Evolutionary conservation across 2,888 invertebrate species (phyloP).

Genomic region (Linhomoeus sp.): DNA sequence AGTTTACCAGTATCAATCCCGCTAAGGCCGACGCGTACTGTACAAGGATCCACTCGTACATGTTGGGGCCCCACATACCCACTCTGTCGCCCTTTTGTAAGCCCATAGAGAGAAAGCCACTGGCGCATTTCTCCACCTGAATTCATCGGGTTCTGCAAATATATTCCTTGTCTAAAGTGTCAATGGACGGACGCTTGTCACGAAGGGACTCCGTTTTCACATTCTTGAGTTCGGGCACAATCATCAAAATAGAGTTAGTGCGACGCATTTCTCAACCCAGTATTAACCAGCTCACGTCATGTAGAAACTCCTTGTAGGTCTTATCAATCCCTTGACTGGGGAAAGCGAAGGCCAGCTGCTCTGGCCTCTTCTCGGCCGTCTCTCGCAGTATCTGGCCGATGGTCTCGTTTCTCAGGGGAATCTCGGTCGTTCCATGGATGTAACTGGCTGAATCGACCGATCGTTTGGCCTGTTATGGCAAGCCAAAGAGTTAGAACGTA

Average conservation of each 20-base stretch:
- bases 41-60: slow-evolving; percentile 50
- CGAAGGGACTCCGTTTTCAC: not conserved
- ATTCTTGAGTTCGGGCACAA: not conserved
- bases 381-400: slow-evolving; percentile 1
- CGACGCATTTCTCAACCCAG: not conserved
- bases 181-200: not conserved
- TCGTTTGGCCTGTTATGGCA: too few species aligned
- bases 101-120: slow-evolving; percentile 48
- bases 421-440: slow-evolving; percentile 4
- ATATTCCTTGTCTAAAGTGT: not conserved
- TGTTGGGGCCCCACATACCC: slow-evolving; percentile 60
- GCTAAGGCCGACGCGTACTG: slow-evolving; percentile 49
- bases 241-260: not conserved
- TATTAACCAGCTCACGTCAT: slow-evolving; percentile 3
- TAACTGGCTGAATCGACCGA: too few species aligned
- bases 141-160: not conserved
- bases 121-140: slow-evolving; percentile 49
- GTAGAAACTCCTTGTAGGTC: slow-evolving; percentile 3
- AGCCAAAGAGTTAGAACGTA: too few species aligned
- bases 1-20: slow-evolving; percentile 47
- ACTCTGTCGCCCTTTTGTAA: slow-evolving; percentile 49
- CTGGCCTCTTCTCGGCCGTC: not conserved
- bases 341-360: slow-evolving; percentile 3
- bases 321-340: slow-evolving; percentile 5
- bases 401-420: slow-evolving; percentile 2